A percentile compares a stretch with the other conserved stretches of the same genome.
These are phyloP conservation scores for Hipparchia sbordonii DNA, from an alignment of 2,888 invertebrate genomes.

Conservation along the genomic window DNA sequence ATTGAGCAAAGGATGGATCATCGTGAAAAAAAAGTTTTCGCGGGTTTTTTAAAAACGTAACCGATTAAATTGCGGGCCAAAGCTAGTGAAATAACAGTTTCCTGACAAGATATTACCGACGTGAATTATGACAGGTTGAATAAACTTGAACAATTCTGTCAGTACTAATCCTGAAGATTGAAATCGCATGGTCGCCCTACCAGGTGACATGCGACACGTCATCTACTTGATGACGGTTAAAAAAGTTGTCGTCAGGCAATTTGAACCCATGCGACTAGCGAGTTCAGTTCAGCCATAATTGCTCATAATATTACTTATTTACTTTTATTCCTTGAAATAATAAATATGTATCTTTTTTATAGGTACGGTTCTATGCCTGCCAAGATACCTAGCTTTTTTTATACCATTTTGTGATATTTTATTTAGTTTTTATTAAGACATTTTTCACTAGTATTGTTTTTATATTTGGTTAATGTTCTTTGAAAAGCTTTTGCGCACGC, in stretches of 20 bases:
- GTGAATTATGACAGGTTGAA: too few species aligned
- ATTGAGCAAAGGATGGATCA: too few species aligned
- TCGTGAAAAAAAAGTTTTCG: too few species aligned
- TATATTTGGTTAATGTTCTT: background rate
- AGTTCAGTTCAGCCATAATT: constrained; percentile 1
- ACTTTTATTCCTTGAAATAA: background rate
- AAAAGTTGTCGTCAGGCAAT: constrained; percentile 2
- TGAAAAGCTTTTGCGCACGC: too few species aligned
- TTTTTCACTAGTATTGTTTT: background rate
- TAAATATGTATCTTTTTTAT: background rate
- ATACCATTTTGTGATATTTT: background rate
- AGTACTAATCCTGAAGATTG: background rate
- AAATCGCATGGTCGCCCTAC: background rate
- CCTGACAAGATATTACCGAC: too few species aligned
- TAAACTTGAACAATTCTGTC: background rate
- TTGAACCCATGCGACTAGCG: background rate
- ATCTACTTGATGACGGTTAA: constrained; percentile 10
- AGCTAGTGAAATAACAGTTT: too few species aligned
- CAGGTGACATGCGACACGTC: background rate
- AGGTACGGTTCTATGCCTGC: background rate
- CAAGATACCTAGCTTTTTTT: background rate
- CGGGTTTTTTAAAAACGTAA: too few species aligned
- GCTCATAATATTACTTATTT: background rate
- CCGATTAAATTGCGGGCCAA: too few species aligned
- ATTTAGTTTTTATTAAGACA: too few species aligned